These are phyloP conservation scores for Aegithalos caudatus DNA, from an alignment of 2,113 vertebrate species.

Conservation along the genomic window DNA sequence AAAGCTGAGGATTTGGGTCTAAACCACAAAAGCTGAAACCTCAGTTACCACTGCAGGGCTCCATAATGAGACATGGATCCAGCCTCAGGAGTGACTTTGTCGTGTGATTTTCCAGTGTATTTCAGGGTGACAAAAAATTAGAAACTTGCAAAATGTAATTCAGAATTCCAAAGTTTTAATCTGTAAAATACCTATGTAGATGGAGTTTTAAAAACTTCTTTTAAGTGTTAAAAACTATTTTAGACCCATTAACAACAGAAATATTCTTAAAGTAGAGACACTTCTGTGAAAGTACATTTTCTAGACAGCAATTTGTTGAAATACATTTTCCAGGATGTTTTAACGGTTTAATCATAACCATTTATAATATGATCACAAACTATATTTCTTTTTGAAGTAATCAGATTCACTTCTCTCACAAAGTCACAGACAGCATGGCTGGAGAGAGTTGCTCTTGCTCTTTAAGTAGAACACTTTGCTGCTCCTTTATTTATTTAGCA, in stretches of 20 bases:
- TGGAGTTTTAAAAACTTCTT: neutral
- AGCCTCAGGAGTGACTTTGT: neutral
- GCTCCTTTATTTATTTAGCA: neutral
- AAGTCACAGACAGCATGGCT: neutral
- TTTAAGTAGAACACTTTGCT: neutral
- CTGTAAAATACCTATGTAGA: neutral
- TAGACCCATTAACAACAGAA: constrained; percentile 27
- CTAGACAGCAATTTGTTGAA: neutral
- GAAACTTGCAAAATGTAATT: neutral
- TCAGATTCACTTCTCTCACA: neutral
- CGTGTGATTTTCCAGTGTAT: neutral
- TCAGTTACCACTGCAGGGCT: neutral
- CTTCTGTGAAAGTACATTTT: neutral
- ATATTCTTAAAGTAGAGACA: neutral
- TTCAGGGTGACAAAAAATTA: neutral
- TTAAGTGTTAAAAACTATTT: constrained; percentile 15
- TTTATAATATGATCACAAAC: neutral
- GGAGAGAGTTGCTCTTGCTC: neutral
- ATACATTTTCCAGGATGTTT: neutral
- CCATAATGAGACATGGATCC: neutral
- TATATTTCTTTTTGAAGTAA: neutral
- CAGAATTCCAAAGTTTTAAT: neutral
- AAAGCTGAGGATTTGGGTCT: neutral
- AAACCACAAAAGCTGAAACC: neutral
- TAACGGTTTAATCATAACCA: neutral